Conservation (phyloP, 2,888 invertebrate species). For the Orthonevra nobilis region DNA sequence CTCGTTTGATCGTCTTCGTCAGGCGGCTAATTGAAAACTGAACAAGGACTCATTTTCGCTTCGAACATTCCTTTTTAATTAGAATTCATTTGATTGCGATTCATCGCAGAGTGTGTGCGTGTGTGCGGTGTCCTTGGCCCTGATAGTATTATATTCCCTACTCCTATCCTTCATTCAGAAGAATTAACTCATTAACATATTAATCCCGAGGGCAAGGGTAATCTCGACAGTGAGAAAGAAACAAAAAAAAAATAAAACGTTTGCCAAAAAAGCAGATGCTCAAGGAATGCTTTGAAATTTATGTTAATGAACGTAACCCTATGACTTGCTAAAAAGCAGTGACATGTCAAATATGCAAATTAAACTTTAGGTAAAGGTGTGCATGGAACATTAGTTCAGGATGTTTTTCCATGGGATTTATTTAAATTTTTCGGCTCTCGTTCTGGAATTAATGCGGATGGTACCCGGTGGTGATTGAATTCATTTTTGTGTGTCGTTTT, state of each 20-base stretch:
- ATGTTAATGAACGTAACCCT: conserved; percentile 64
- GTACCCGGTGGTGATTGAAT: conserved; percentile 44
- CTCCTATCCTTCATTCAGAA: conserved; percentile 36
- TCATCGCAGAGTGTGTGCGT: conserved; percentile 53
- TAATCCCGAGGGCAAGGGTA: conserved; percentile 59
- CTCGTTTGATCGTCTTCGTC: conserved; percentile 60
- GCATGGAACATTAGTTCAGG: conserved; percentile 50
- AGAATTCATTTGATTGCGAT: conserved; percentile 63
- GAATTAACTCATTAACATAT: conserved; percentile 70
- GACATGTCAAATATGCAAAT: conserved; percentile 62
- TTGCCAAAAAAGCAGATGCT: conserved; percentile 63
- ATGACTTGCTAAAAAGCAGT: conserved; percentile 33
- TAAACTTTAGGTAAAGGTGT: conserved; percentile 53
- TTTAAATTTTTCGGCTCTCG: conserved; percentile 32
- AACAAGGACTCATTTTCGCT: conserved; percentile 65
- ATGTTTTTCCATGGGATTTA: conserved; percentile 25
- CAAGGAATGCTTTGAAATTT: conserved; percentile 52
- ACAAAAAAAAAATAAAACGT: conserved; percentile 12
- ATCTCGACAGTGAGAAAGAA: no score
- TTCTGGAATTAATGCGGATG: neutral
- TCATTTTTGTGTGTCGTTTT: conserved; percentile 29
- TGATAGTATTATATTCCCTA: conserved; percentile 64
- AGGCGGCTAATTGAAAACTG: conserved; percentile 70
- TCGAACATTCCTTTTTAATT: conserved; percentile 64
- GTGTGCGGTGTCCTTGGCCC: conserved; percentile 61